These are phyloP conservation scores for Pipistrellus nathusii DNA, from an alignment of 2,797 vertebrate genomes.

Conservation along the genomic window DNA sequence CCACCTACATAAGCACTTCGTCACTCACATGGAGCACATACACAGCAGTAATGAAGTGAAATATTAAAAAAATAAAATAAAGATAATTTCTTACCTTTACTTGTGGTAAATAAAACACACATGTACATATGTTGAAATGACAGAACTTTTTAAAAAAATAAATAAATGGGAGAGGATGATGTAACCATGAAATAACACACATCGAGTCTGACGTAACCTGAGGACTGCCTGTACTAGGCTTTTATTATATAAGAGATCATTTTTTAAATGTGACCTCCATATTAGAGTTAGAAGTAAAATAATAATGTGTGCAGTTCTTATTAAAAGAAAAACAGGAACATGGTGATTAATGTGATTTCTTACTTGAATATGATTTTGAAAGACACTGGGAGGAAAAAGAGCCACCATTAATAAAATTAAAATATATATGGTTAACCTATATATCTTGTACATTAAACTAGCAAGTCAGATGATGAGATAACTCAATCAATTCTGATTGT, in stretches of 20 bases:
- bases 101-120: too few species aligned
- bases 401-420: background rate
- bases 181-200: too few species aligned
- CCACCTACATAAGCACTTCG: too few species aligned
- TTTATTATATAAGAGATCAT: background rate
- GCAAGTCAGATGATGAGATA: background rate
- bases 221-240: too few species aligned
- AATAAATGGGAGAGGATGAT: too few species aligned
- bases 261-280: background rate
- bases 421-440: background rate
- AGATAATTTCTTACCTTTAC: too few species aligned
- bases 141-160: too few species aligned
- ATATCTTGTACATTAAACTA: background rate
- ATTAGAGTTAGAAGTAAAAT: background rate
- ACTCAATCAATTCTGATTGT: background rate
- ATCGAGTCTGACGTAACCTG: too few species aligned
- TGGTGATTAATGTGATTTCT: background rate
- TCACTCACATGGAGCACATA: too few species aligned
- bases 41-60: too few species aligned
- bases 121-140: too few species aligned
- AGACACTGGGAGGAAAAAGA: background rate
- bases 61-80: too few species aligned
- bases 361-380: conserved; percentile 42
- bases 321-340: background rate
- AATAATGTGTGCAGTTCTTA: background rate